Percentiles rank a stretch among this genome's conserved stretches.
These are phyloP conservation scores for Meandrina meandrites DNA, from an alignment of 92 coral and sea anemone species.

Conservation along the genomic window DNA sequence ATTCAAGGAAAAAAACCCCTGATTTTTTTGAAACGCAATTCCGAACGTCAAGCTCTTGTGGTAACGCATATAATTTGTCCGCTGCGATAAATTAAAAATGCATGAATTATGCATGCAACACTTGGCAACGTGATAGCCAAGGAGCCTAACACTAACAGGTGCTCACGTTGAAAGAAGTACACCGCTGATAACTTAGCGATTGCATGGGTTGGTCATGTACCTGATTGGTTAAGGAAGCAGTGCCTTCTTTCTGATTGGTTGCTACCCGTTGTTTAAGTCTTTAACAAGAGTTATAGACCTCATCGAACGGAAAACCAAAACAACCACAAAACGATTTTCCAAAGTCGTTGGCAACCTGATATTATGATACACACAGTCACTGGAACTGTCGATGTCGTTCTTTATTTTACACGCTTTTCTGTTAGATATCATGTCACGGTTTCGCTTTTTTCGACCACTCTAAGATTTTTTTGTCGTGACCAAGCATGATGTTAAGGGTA, in stretches of 20 bases:
- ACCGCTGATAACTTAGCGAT: not conserved
- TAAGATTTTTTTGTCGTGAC: not conserved
- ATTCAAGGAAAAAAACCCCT: not conserved
- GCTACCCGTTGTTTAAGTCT: not conserved
- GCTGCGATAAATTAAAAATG: not conserved
- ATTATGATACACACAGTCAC: not conserved
- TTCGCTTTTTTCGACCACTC: not conserved
- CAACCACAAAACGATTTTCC: not conserved
- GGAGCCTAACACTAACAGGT: conserved; percentile 2
- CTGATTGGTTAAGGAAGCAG: not conserved
- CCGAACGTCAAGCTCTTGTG: not conserved
- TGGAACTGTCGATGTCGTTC: not conserved
- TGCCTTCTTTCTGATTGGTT: not conserved
- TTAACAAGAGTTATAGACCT: not conserved
- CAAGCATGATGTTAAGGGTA: not conserved
- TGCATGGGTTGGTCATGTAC: not conserved
- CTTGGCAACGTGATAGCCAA: not conserved
- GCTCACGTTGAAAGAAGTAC: not conserved
- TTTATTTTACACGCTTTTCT: not conserved
- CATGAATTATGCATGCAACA: conserved; percentile 16
- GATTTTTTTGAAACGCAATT: not conserved
- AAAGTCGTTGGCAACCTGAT: not conserved
- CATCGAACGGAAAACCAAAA: not conserved
- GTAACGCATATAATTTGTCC: not conserved
- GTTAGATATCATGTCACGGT: not conserved